A percentile compares a stretch with the other conserved stretches of the same genome.
These are phyloP conservation scores for Condylura cristata DNA, from an alignment of 2,113 vertebrate species.

Conservation along the genomic window DNA sequence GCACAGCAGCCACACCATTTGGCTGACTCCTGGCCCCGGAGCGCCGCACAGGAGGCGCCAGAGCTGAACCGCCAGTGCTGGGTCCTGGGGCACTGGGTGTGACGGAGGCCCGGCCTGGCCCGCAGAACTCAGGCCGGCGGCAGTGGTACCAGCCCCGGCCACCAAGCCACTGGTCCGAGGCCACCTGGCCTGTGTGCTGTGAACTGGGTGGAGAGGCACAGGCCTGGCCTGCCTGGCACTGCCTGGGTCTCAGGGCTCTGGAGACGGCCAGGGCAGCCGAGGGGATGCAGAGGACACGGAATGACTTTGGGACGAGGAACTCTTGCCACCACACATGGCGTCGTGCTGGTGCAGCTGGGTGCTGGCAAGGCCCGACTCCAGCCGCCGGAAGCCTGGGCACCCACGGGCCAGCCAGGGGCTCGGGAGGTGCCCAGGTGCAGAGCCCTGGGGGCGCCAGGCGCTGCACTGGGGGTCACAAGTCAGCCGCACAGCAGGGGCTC, in stretches of 20 bases:
- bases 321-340: not conserved
- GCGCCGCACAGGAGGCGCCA: constrained; percentile 22
- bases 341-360: not conserved
- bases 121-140: not conserved
- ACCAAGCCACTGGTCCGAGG: not conserved
- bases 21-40: not conserved
- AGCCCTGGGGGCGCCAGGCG: not conserved
- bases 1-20: constrained; percentile 12
- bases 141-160: not conserved
- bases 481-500: constrained; percentile 63
- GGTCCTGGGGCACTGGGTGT: constrained; percentile 81
- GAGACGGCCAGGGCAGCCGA: rapidly evolving
- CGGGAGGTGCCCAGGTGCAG: not conserved
- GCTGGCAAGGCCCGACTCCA: not conserved
- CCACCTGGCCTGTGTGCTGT: not conserved
- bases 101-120: not conserved
- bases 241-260: not conserved
- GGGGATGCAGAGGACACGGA: not conserved
- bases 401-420: not conserved
- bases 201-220: not conserved
- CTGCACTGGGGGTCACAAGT: not conserved
- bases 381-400: not conserved
- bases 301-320: not conserved
- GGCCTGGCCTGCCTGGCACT: not conserved
- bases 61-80: constrained; percentile 77